These are phyloP conservation scores for Cyprinella venusta DNA, from an alignment of 2,797 vertebrate genomes.

Conservation along the genomic window DNA sequence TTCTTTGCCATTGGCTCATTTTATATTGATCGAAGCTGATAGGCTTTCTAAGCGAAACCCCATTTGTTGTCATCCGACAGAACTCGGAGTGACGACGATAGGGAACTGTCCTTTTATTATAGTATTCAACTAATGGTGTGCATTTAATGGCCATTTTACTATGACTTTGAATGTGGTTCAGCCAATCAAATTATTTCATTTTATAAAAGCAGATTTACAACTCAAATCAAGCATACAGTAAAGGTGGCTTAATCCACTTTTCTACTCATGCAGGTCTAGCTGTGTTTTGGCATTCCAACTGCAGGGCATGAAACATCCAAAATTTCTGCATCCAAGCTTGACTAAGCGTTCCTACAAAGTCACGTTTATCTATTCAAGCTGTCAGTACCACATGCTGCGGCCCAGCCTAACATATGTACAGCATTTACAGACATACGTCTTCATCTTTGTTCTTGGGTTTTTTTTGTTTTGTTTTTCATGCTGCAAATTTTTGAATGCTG, in stretches of 20 bases:
- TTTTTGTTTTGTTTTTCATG: background rate
- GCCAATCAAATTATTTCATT: background rate
- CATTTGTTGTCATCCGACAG: no score
- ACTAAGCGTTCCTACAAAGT: slow-evolving; percentile 42
- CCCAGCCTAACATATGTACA: slow-evolving; percentile 44
- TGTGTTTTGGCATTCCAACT: slow-evolving; percentile 46
- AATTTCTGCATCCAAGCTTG: slow-evolving; percentile 48
- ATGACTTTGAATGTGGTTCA: background rate
- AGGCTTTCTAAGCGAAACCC: no score
- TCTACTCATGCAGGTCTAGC: slow-evolving; percentile 9
- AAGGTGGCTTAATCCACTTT: background rate
- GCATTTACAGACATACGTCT: slow-evolving; percentile 34
- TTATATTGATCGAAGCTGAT: no score
- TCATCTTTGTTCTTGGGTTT: background rate
- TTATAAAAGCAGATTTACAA: background rate
- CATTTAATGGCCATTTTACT: background rate
- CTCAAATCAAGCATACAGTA: slow-evolving; percentile 15
- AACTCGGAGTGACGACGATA: no score
- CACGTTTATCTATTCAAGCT: slow-evolving; percentile 46
- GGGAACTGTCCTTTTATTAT: background rate
- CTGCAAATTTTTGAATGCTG: background rate
- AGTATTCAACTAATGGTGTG: background rate
- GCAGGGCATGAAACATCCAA: slow-evolving; percentile 52
- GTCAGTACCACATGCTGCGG: slow-evolving; percentile 46
- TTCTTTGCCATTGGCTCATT: no score